Conservation (phyloP, 2,888 invertebrate species). For the Microplitis manilae region DNA sequence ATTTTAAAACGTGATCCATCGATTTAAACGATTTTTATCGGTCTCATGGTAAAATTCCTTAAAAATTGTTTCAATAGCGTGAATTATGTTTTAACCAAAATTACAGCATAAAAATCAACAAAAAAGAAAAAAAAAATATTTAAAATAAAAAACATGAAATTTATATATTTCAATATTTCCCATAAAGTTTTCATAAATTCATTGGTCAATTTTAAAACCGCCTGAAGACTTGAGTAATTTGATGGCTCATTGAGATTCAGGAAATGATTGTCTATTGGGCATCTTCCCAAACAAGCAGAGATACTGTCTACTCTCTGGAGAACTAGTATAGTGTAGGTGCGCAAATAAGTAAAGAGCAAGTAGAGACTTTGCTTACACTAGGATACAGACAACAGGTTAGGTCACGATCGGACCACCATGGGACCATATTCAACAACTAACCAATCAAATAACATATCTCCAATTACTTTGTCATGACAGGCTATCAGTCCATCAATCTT, state of each 20-base stretch:
- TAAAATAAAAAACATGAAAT: background rate
- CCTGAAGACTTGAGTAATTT: background rate
- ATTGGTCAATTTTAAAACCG: background rate
- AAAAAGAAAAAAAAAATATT: background rate
- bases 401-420: slow-evolving; percentile 62
- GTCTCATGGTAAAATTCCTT: slow-evolving; percentile 35
- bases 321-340: background rate
- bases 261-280: background rate
- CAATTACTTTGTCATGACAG: background rate
- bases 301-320: background rate
- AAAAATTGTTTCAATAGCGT: slow-evolving; percentile 28
- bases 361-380: background rate
- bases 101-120: slow-evolving; percentile 8
- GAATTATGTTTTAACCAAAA: slow-evolving; percentile 10
- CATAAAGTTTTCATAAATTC: background rate
- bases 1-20: slow-evolving; percentile 53
- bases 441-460: background rate
- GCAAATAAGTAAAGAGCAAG: background rate
- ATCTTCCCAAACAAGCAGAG: background rate
- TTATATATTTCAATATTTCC: background rate
- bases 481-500: background rate
- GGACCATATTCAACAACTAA: background rate
- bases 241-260: background rate
- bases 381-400: slow-evolving; percentile 60
- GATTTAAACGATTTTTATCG: slow-evolving; percentile 53